Conservation (phyloP, 2,113 vertebrate genomes). For the Quiscalus mexicanus region DNA sequence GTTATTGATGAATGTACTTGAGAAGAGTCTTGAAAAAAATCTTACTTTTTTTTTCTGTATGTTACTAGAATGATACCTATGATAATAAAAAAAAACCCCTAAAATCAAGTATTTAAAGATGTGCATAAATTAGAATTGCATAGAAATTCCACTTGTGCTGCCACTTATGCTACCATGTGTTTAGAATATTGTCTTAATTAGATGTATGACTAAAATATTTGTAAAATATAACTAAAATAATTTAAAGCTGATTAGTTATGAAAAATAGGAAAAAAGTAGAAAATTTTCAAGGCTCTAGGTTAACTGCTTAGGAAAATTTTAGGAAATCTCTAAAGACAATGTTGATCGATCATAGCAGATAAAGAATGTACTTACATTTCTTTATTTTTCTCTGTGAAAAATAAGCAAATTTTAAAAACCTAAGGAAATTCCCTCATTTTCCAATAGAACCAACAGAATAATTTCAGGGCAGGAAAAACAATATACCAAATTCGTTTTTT, state of each 20-base stretch:
- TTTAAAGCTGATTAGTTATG: neutral
- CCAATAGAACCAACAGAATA: neutral
- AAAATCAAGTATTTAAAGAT: neutral
- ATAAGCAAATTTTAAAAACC: neutral
- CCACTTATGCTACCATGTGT: too few relatives aligned
- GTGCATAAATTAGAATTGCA: neutral
- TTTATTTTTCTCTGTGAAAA: neutral
- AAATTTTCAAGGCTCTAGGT: neutral
- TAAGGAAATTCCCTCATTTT: neutral
- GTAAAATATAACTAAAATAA: neutral
- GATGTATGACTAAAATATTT: neutral
- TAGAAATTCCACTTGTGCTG: neutral
- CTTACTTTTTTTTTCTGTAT: neutral
- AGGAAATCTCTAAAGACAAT: neutral
- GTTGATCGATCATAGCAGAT: neutral
- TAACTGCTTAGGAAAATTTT: neutral
- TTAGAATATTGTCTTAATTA: neutral
- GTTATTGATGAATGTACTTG: accelerated
- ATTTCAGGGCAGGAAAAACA: neutral
- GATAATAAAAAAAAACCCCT: neutral
- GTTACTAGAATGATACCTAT: neutral
- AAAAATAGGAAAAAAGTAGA: neutral
- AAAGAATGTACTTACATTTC: neutral
- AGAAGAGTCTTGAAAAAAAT: neutral
- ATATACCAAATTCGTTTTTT: neutral